Conservation (phyloP, 2,888 invertebrate genomes). For the Pecten maximus region DNA sequence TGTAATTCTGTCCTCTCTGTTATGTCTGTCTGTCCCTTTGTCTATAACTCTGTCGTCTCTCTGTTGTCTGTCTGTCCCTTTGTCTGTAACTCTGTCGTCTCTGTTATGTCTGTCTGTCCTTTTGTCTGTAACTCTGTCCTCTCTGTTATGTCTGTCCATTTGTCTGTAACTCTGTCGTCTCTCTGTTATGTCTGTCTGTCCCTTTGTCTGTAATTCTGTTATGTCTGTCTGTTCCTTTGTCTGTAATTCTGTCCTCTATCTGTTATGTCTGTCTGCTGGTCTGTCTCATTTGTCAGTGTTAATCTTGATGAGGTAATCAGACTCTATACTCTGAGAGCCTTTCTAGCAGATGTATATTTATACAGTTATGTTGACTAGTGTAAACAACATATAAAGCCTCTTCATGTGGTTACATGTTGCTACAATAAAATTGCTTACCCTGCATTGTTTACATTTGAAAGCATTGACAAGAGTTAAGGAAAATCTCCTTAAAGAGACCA, state of each 20-base stretch:
- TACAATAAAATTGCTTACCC: no score
- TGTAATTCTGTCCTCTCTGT: no score
- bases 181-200: no score
- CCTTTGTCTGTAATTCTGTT: not conserved
- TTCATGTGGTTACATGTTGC: no score
- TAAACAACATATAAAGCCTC: not conserved
- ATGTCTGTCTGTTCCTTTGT: not conserved
- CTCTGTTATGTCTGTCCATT: not conserved
- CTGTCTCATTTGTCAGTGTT: constrained; percentile 33
- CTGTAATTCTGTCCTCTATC: no score
- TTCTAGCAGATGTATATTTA: not conserved
- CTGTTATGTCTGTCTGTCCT: not conserved
- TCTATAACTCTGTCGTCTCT: not conserved
- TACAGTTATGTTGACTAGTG: not conserved
- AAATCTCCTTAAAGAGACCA: no score
- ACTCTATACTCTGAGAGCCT: not conserved
- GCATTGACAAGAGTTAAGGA: no score
- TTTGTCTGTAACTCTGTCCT: no score
- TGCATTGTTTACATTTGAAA: no score
- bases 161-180: no score
- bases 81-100: constrained; percentile 1
- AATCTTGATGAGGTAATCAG: not conserved
- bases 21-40: not conserved
- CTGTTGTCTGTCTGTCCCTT: not conserved
- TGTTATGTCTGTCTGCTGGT: not conserved